A percentile compares a stretch with the other conserved stretches of the same genome.
Evolutionary conservation across 2,888 invertebrate genomes (phyloP).

Genomic region (Diabrotica balteata): DNA sequence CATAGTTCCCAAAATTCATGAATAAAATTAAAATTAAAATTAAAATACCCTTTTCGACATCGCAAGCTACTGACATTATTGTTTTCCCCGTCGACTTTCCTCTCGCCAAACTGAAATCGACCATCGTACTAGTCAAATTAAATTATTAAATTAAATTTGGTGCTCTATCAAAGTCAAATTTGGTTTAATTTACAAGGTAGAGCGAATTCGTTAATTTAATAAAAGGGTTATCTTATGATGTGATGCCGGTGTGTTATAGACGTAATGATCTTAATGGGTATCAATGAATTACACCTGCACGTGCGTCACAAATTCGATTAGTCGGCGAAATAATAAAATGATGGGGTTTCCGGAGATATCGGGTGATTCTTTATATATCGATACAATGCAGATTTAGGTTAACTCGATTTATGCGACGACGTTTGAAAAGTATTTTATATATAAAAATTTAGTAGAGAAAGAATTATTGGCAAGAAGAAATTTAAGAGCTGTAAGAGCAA

Average conservation of each 20-base stretch:
- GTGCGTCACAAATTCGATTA: conserved; percentile 23
- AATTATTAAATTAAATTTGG: conserved; percentile 20
- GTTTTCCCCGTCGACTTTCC: not conserved
- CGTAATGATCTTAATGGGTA: conserved; percentile 17
- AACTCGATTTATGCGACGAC: no score
- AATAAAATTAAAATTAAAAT: no score
- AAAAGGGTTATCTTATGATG: conserved; percentile 23
- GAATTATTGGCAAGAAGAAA: no score
- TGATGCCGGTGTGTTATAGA: conserved; percentile 7
- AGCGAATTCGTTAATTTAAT: conserved; percentile 25
- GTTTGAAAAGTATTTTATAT: no score
- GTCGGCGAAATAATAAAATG: not conserved
- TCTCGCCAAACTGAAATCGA: conserved; percentile 5
- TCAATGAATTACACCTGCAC: conserved; percentile 26
- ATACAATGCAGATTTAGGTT: no score
- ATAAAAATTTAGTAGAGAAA: no score
- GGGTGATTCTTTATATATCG: not conserved
- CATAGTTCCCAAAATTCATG: no score
- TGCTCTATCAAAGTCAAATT: conserved; percentile 29
- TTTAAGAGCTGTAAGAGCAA: no score
- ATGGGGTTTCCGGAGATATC: conserved; percentile 12
- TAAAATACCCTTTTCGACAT: no score
- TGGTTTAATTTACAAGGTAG: conserved; percentile 20
- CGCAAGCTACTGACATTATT: not conserved
- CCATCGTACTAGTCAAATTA: conserved; percentile 16